Conservation (phyloP, 2,797 vertebrate species). For the Tinamus major region DNA sequence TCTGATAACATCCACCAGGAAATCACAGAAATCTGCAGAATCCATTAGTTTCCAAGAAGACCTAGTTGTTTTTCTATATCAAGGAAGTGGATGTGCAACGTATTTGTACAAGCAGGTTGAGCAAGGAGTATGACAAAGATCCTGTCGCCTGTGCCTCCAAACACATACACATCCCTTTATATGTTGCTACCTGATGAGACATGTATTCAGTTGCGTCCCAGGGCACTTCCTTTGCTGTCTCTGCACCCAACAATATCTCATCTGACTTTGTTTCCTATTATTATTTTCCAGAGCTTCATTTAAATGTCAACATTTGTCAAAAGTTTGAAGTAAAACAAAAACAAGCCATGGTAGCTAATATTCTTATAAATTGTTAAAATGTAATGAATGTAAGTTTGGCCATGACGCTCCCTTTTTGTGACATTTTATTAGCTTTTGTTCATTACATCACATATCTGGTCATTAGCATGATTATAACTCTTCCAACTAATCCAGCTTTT, state of each 20-base stretch:
- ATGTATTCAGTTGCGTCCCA: background rate
- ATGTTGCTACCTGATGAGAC: constrained; percentile 12
- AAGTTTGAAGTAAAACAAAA: background rate
- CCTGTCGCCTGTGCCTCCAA: background rate
- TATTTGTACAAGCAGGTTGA: constrained; percentile 3
- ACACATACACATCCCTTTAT: background rate
- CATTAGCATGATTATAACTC: background rate
- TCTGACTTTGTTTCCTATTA: constrained; percentile 48
- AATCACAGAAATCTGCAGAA: constrained; percentile 31
- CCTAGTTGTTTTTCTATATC: background rate
- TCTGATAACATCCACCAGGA: constrained; percentile 37
- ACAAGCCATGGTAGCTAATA: rapidly evolving
- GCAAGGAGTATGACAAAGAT: constrained; percentile 30
- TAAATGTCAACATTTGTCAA: constrained; percentile 1
- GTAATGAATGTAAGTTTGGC: background rate
- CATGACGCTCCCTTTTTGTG: background rate
- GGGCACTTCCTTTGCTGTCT: constrained; percentile 45
- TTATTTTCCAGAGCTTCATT: constrained; percentile 2
- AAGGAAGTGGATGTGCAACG: background rate
- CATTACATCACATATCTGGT: background rate
- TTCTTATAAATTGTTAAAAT: background rate
- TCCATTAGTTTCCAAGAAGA: constrained; percentile 19
- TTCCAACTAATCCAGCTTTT: background rate
- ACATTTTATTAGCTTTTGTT: background rate
- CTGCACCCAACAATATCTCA: constrained; percentile 30